Evolutionary conservation across 53 echinoderm and acorn worm genomes (phyloP), one percentile per base, ranked within the genome.

Genomic region (Patiria pectinifera): DNA sequence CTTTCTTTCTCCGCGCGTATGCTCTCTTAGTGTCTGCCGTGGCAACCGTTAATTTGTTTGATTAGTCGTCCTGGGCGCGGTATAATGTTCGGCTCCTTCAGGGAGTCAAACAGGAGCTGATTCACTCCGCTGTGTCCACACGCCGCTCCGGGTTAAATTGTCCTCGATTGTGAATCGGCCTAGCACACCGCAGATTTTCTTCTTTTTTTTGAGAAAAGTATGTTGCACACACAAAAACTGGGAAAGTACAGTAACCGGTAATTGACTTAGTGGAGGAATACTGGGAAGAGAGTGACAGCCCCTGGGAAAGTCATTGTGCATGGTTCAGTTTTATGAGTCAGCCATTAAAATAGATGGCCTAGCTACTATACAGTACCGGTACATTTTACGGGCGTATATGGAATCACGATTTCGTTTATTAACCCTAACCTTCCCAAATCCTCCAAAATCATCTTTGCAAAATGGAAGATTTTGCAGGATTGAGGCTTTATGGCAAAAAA

Each of bases 1-100:
- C 6, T 19, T 82, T 82, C 59, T 82, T 19, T 22, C 59, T 47
- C 11, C 0, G 43, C 77, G 26, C 16, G 60, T 18, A 19, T 21
- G 11, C 45, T 47, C 79, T 16, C 79, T 78, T 44, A 78, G 71
- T 48, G 35, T n/a, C 75, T 22, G 47, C 49, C 19, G 48, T 25
- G 23, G 71, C 25, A 4, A 24, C 77, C 45, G 48, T 81, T 80
- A 90, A 69, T 89, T 80, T 90, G 90, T 90, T 90, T 90, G 90
- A 81, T 80, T 90, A 90, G 69, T 69, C 80, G 45, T 81, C n/a
- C 26, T 53, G 53, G 53, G 35, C 77, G 8, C 53, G 8, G 63
- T 85, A 62, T 62, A 85, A 62, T 74, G 24, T 62, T 81, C 80
- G 63, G 6, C 81, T 90, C 90, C 90, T 90, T 90, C 23, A 2